phyloP scores from a whole-genome alignment of 2,888 invertebrate genomes.

The Apamea crenata region DNA sequence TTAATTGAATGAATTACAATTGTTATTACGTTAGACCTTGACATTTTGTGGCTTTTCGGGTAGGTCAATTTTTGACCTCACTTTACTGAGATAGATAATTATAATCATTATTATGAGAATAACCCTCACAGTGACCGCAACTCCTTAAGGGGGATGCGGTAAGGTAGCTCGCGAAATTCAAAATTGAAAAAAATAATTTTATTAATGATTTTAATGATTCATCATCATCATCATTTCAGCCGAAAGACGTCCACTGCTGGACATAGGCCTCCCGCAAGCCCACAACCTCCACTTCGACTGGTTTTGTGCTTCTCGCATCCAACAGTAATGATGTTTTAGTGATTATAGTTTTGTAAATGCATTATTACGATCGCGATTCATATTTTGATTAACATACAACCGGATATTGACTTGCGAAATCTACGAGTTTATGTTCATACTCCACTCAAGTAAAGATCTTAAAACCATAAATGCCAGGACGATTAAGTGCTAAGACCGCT shows the following conservation, averaged over 20 bases:
- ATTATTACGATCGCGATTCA: too few species aligned
- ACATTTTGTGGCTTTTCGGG: constrained; percentile 40
- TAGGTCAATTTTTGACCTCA: constrained; percentile 34
- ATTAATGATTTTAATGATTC: too few species aligned
- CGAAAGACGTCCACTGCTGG: too few species aligned
- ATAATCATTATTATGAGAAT: not conserved
- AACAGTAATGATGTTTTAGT: too few species aligned
- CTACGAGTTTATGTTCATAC: not conserved
- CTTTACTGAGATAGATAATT: not conserved
- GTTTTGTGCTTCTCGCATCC: too few species aligned
- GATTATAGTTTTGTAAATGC: too few species aligned
- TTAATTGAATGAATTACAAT: constrained; percentile 56
- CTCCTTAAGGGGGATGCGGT: not conserved
- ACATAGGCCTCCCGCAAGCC: too few species aligned
- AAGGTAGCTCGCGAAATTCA: not conserved
- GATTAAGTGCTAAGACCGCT: not conserved
- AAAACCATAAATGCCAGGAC: constrained; percentile 9
- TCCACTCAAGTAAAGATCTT: not conserved
- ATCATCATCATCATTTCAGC: too few species aligned
- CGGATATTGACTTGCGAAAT: not conserved
- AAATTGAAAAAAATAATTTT: not conserved
- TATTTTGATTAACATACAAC: not conserved
- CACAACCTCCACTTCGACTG: too few species aligned
- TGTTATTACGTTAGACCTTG: constrained; percentile 48
- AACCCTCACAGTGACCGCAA: too few species aligned